These are phyloP conservation scores for Pithys albifrons DNA, from an alignment of 2,113 vertebrate genomes.

Conservation along the genomic window DNA sequence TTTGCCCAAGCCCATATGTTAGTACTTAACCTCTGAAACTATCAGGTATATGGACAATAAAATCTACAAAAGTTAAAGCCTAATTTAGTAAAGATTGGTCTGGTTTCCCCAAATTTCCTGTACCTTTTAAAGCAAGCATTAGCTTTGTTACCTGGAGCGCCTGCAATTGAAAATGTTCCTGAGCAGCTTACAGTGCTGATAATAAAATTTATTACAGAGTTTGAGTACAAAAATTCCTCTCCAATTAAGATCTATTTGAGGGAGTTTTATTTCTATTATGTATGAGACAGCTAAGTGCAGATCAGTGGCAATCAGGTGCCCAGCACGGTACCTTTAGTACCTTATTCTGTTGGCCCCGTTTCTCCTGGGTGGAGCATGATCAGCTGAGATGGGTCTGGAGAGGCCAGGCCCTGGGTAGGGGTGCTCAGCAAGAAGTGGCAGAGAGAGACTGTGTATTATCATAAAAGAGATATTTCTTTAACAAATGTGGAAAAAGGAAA, in stretches of 20 bases:
- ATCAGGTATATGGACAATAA: slow-evolving; percentile 62
- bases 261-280: background rate
- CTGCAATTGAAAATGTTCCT: background rate
- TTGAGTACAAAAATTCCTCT: background rate
- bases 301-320: background rate
- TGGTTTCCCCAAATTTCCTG: slow-evolving; percentile 43
- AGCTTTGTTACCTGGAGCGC: background rate
- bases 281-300: background rate
- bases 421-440: rapidly evolving
- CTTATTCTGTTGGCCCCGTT: background rate
- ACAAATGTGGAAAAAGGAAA: background rate
- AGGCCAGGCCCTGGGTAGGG: background rate
- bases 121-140: background rate
- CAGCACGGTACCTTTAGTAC: rapidly evolving
- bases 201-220: background rate
- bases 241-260: background rate
- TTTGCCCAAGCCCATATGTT: slow-evolving; percentile 42
- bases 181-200: background rate
- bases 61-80: slow-evolving; percentile 49
- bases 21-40: slow-evolving; percentile 58
- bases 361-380: rapidly evolving
- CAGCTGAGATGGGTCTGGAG: background rate
- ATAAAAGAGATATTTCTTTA: background rate
- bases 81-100: slow-evolving; percentile 41
- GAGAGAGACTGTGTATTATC: background rate